A percentile compares a stretch with the other conserved stretches of the same genome.
Evolutionary conservation across 2,113 vertebrate genomes (phyloP).

Genomic region (Elgaria multicarinata): DNA sequence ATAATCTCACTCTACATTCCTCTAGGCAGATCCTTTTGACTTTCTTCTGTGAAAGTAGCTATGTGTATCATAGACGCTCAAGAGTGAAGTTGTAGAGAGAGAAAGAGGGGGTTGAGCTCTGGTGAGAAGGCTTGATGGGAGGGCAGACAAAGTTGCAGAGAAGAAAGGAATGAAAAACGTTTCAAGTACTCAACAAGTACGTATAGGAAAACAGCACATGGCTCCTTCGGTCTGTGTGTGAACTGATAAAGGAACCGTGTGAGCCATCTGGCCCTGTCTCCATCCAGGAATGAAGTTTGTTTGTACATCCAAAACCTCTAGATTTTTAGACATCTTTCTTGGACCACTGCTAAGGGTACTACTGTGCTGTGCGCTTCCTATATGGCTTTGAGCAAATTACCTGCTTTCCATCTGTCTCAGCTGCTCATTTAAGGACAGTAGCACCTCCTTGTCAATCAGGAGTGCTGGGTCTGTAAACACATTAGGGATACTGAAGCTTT

Average conservation of each 20-base stretch:
- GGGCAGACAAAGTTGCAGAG: background rate
- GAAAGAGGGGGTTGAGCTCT: background rate
- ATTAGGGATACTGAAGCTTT: background rate
- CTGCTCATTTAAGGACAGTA: background rate
- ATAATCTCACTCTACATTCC: background rate
- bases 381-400: conserved; percentile 45
- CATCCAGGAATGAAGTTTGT: conserved; percentile 27
- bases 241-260: conserved; percentile 44
- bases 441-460: background rate
- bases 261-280: conserved; percentile 27
- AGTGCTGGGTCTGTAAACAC: background rate
- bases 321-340: background rate
- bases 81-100: conserved; percentile 37
- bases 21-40: background rate
- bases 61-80: background rate
- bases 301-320: background rate
- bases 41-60: background rate
- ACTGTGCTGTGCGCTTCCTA: conserved; percentile 44
- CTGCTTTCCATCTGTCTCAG: conserved; percentile 36
- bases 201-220: conserved; percentile 52
- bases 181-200: conserved; percentile 46
- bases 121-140: conserved; percentile 32
- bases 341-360: background rate
- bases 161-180: conserved; percentile 48
- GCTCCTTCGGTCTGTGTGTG: conserved; percentile 42